Evolutionary conservation across 1,140 invertebrate species (phyloP), one percentile per base, ranked within the genome.

Genomic region (Trachymyrmex septentrionalis): DNA sequence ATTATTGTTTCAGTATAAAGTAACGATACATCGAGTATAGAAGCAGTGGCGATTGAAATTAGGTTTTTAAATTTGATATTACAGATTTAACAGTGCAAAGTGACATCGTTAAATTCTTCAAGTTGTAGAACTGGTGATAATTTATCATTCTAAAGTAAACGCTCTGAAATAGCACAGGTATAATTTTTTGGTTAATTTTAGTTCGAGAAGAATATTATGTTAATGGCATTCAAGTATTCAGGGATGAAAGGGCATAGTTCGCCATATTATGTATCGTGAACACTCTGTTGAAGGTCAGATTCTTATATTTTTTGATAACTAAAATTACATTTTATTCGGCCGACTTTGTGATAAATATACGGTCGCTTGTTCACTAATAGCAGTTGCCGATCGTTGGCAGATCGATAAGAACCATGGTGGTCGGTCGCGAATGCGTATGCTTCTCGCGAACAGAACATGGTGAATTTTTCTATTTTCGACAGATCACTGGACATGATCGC

Each of bases 401-500:
- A 53, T 12, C 6, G 57, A 50, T 7, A n/a, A 21, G 16, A 57
- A 21, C 2, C n/a, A 14, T 12, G 0, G 12, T 27, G 30, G 6
- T 53, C 9, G n/a, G 30, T 14, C 16, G 78, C 21, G 66, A 34
- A 44, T 38, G 16, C 21, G 34, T 50, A n/a, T n/a, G n/a, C 21
- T 64, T 14, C 44, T 78, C 24, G 27, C n/a, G 53, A 50, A 14
- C 27, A n/a, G 3, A 30, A 10, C 12, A 10, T 16, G 19, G 27
- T 34, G 34, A 69, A 38, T 21, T 76, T 87, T 71, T 84, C 6
- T 38, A 61, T 84, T 27, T 82, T 59, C 2, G 14, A 30, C 7
- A 72, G 24, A 67, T 82, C 48, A 48, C 10, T 27, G 24, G 16
- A 57, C 27, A 12, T 44, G 73, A 69, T 71, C 67, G 73, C 48